Conservation (phyloP, 2,888 invertebrate species). For the Ophonus ardosiacus region DNA sequence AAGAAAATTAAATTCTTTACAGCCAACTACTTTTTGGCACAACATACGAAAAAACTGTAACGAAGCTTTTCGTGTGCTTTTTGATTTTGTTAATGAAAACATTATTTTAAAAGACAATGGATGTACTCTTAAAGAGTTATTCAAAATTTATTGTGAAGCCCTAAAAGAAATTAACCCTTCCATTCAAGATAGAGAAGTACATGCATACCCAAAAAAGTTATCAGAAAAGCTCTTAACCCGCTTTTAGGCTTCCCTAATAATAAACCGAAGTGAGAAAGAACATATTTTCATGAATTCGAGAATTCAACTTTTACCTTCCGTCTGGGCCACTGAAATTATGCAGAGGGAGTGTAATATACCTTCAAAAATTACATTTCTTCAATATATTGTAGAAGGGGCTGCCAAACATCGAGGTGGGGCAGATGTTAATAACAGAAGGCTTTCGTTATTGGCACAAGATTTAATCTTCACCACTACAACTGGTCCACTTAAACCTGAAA, state of each 20-base stretch:
- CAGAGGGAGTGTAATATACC: neutral
- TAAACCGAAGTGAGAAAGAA: neutral
- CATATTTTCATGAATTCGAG: neutral
- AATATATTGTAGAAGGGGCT: neutral
- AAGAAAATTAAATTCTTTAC: too few species aligned
- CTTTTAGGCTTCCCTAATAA: neutral
- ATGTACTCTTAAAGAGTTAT: neutral
- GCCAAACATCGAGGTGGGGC: neutral
- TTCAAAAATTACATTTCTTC: neutral
- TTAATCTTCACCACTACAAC: constrained; percentile 66
- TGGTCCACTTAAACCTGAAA: constrained; percentile 66
- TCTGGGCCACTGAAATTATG: neutral
- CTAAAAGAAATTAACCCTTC: neutral
- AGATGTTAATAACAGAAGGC: neutral
- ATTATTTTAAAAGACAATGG: neutral
- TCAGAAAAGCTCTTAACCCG: neutral
- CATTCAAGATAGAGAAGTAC: neutral
- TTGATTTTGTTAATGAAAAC: neutral
- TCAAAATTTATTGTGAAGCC: constrained; percentile 1
- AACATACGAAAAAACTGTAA: neutral
- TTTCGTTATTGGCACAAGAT: constrained; percentile 58
- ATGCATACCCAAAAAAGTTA: neutral
- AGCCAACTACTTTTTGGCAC: neutral
- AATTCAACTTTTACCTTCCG: neutral
- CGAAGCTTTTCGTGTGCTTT: neutral